Conservation (phyloP, 2,797 vertebrate species). For the Chelidonichthys spinosus region DNA sequence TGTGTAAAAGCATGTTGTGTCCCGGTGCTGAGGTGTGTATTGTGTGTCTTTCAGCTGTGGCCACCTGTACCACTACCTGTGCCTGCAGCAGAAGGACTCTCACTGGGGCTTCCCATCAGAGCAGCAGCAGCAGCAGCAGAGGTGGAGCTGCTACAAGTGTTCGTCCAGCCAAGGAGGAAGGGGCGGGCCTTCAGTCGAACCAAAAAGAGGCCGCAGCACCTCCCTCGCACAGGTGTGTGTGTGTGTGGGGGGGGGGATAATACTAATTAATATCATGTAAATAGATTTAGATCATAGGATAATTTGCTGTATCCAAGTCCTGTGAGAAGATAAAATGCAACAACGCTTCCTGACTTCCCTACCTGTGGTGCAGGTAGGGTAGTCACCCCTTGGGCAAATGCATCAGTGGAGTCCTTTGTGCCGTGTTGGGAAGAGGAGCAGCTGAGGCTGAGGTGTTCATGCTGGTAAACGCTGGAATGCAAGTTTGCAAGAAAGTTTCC, state of each 20-base stretch:
- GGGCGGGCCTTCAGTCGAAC: slow-evolving; percentile 70
- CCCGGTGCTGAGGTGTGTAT: not conserved
- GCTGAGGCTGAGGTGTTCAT: too few relatives aligned
- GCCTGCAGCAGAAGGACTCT: slow-evolving; percentile 91
- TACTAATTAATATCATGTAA: not conserved
- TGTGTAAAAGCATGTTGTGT: too few relatives aligned
- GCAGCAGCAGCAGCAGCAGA: slow-evolving; percentile 75
- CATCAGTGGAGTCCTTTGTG: too few relatives aligned
- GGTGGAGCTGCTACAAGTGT: slow-evolving; percentile 96
- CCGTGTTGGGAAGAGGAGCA: too few relatives aligned
- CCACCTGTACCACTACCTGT: slow-evolving; percentile 94
- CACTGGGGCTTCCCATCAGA: slow-evolving; percentile 78
- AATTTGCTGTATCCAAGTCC: not conserved
- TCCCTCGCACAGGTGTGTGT: slow-evolving; percentile 90
- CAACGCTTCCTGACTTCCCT: not conserved
- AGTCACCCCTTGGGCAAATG: too few relatives aligned
- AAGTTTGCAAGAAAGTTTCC: too few relatives aligned
- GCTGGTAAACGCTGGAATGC: too few relatives aligned
- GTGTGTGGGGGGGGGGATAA: not conserved
- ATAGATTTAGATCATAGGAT: not conserved
- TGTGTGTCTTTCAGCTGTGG: slow-evolving; percentile 88
- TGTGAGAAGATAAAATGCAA: not conserved
- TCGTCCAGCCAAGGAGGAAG: slow-evolving; percentile 88
- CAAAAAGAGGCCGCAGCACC: slow-evolving; percentile 78
- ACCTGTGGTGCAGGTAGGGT: not conserved